Percentiles rank a stretch among this genome's conserved stretches.
Conservation (phyloP, 2,888 invertebrate genomes). For the Branchipolynoe longqiensis region DNA sequence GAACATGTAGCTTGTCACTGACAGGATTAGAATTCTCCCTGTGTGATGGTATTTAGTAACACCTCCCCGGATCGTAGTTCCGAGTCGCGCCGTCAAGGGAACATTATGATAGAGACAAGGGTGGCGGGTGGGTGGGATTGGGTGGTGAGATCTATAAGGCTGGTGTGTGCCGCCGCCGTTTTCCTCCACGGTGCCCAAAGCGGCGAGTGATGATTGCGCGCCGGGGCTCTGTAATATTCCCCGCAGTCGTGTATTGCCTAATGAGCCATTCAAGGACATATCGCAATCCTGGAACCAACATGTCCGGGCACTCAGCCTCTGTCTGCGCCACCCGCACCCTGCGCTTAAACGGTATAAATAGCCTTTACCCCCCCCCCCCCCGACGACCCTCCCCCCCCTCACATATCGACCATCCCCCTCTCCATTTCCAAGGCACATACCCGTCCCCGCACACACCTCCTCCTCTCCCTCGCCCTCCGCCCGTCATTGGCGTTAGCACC, state of each 20-base stretch:
- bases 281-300: slow-evolving; percentile 22
- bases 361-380: slow-evolving; percentile 3
- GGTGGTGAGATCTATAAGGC: background rate
- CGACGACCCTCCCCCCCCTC: background rate
- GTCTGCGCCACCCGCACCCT: background rate
- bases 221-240: slow-evolving; percentile 44
- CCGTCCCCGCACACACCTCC: too few relatives aligned
- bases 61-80: too few relatives aligned
- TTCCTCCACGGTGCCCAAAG: background rate
- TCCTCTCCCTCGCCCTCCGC: background rate
- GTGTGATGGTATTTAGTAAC: too few relatives aligned
- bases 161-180: slow-evolving; percentile 15
- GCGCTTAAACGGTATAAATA: slow-evolving; percentile 29
- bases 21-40: too few relatives aligned
- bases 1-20: too few relatives aligned
- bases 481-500: background rate
- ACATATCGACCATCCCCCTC: background rate
- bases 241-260: slow-evolving; percentile 45
- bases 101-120: slow-evolving; percentile 42
- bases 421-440: too few relatives aligned
- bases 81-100: too few relatives aligned
- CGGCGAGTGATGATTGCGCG: background rate
- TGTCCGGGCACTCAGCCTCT: slow-evolving; percentile 38
- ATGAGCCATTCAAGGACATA: slow-evolving; percentile 57
- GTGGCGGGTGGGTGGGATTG: too few relatives aligned